These are phyloP conservation scores for Nebria salina DNA, from an alignment of 2,888 invertebrate genomes.

Conservation along the genomic window DNA sequence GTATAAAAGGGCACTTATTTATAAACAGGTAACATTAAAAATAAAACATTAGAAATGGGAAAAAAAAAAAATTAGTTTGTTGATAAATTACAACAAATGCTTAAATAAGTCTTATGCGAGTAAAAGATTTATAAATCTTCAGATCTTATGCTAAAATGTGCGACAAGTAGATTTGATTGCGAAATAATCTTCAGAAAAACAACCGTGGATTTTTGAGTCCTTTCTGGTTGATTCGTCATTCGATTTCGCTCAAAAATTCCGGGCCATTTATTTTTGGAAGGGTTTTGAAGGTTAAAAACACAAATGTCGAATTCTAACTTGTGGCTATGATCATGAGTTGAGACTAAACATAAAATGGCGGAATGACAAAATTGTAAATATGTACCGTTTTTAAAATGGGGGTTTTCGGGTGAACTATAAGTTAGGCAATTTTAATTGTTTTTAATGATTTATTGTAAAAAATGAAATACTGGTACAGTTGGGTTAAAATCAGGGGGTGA, in stretches of 20 bases:
- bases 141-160: background rate
- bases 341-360: too few species aligned
- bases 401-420: background rate
- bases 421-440: background rate
- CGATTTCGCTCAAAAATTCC: background rate
- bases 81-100: background rate
- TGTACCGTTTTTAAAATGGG: background rate
- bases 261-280: background rate
- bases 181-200: constrained; percentile 9
- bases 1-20: background rate
- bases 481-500: background rate
- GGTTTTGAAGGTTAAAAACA: too few species aligned
- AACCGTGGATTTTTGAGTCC: background rate
- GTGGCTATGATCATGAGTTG: too few species aligned
- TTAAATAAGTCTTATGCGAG: too few species aligned
- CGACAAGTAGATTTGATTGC: background rate
- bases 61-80: background rate
- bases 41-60: background rate
- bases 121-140: background rate
- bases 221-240: background rate
- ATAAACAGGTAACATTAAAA: background rate
- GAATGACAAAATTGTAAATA: background rate
- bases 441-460: background rate
- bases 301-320: too few species aligned
- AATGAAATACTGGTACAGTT: background rate